A percentile compares a stretch with the other conserved stretches of the same genome.
Evolutionary conservation across 2,113 vertebrate species (phyloP).

Genomic region (Emberiza fucata): DNA sequence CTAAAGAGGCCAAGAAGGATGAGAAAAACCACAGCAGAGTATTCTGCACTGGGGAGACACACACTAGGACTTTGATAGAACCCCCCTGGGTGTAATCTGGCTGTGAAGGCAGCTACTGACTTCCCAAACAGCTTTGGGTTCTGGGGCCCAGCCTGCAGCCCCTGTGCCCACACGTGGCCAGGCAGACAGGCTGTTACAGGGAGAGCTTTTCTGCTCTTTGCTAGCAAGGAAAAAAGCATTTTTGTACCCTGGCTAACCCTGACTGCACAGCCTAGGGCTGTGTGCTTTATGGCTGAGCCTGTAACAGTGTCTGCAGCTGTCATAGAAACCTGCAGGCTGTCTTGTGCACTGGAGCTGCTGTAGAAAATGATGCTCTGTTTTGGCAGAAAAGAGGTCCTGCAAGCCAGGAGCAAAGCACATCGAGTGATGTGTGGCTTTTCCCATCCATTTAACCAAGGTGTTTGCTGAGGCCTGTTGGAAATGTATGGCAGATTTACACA

Average conservation of each 20-base stretch:
- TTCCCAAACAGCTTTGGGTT: neutral
- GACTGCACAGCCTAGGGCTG: neutral
- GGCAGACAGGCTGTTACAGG: neutral
- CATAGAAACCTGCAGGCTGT: constrained; percentile 16
- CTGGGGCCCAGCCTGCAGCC: neutral
- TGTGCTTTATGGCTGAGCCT: constrained; percentile 4
- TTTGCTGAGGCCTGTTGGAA: constrained; percentile 14
- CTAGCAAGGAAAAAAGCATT: neutral
- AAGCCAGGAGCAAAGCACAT: neutral
- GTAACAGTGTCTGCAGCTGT: constrained; percentile 4
- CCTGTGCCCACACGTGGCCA: neutral
- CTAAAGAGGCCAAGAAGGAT: neutral
- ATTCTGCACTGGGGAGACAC: neutral
- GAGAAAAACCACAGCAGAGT: neutral
- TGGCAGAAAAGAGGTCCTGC: neutral
- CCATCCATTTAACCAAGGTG: neutral
- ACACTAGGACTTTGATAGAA: neutral
- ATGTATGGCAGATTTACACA: neutral
- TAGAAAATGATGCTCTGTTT: neutral
- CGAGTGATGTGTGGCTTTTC: neutral
- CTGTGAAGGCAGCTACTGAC: neutral
- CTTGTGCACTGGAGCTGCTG: neutral
- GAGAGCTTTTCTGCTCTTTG: neutral
- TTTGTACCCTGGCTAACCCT: neutral
- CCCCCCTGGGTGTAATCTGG: neutral